These are phyloP conservation scores for Rhopalosiphum maidis DNA, from an alignment of 1,140 invertebrate species.

Conservation along the genomic window DNA sequence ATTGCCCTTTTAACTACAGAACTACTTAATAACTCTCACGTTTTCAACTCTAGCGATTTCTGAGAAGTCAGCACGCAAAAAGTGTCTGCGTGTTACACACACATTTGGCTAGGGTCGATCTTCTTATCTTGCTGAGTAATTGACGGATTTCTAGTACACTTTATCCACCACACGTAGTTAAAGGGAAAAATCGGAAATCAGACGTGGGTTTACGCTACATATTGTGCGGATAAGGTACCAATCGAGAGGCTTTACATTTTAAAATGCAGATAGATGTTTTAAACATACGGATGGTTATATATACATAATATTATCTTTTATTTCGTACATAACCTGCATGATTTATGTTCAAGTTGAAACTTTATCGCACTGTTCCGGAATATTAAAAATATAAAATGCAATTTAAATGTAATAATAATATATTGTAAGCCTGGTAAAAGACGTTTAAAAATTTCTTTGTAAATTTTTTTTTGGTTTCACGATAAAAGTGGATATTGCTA, in stretches of 20 bases:
- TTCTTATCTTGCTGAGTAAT: neutral
- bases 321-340: neutral
- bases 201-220: neutral
- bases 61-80: neutral
- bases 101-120: neutral
- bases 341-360: neutral
- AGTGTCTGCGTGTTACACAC: conserved; percentile 2
- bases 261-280: neutral
- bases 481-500: neutral
- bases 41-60: neutral
- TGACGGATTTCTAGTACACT: conserved; percentile 5
- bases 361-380: neutral
- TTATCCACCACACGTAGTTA: neutral
- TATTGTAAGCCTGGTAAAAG: neutral
- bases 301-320: neutral
- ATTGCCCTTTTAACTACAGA: neutral
- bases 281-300: neutral
- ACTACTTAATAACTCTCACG: neutral
- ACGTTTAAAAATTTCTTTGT: neutral
- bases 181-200: neutral
- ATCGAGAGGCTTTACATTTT: conserved; percentile 1
- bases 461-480: neutral
- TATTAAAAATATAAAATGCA: neutral
- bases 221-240: neutral
- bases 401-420: neutral